These are phyloP conservation scores for Mya arenaria DNA, from an alignment of 1,140 invertebrate species.

Conservation along the genomic window DNA sequence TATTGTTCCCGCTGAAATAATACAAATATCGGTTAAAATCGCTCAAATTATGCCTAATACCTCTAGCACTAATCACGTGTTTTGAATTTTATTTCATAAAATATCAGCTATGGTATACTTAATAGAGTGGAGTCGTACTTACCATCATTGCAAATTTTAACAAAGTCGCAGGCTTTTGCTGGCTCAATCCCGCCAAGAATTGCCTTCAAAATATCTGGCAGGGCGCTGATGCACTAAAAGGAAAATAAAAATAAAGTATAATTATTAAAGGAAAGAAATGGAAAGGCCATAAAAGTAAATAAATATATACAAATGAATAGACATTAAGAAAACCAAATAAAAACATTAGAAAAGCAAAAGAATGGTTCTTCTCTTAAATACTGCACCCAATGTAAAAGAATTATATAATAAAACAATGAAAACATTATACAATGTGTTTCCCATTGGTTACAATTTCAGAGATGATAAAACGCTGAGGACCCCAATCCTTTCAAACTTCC, in stretches of 20 bases:
- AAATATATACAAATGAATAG: background rate
- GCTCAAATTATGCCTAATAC: too few relatives aligned
- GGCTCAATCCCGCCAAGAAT: slow-evolving; percentile 38
- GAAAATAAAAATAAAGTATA: background rate
- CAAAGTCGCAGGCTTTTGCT: slow-evolving; percentile 38
- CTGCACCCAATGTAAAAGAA: too few relatives aligned
- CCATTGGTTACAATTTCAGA: too few relatives aligned
- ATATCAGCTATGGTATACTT: too few relatives aligned
- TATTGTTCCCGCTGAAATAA: background rate
- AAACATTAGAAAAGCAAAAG: background rate
- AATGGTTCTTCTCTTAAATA: too few relatives aligned
- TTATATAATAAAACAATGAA: too few relatives aligned
- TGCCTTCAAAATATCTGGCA: slow-evolving; percentile 48
- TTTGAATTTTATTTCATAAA: too few relatives aligned
- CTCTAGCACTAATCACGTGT: too few relatives aligned
- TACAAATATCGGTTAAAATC: too few relatives aligned
- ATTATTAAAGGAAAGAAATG: background rate
- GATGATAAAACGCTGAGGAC: too few relatives aligned
- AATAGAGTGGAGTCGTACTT: background rate
- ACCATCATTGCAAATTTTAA: slow-evolving; percentile 47
- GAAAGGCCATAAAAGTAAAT: background rate
- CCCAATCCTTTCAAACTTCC: too few relatives aligned
- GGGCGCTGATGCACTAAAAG: slow-evolving; percentile 45
- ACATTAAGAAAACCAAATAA: background rate
- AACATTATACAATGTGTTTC: too few relatives aligned